Conservation (phyloP, 2,888 invertebrate genomes). For the Conistra vaccinii region DNA sequence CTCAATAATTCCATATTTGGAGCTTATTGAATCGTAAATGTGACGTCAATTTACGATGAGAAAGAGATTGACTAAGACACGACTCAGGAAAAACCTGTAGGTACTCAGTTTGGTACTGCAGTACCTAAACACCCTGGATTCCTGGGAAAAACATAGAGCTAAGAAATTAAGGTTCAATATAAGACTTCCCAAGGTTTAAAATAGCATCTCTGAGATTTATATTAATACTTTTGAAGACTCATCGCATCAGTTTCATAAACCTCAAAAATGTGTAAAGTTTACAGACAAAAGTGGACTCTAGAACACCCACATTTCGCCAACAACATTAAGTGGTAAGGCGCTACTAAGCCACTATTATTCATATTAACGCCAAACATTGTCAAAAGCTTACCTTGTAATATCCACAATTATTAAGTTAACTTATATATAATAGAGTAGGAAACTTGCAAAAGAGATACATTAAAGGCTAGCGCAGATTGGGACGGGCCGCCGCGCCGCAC, state of each 20-base stretch:
- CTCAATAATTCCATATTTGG: neutral
- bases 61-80: neutral
- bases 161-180: neutral
- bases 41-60: conserved; percentile 12
- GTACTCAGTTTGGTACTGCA: neutral
- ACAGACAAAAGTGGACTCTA: neutral
- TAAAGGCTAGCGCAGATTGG: neutral
- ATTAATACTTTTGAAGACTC: neutral
- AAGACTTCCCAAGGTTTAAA: neutral
- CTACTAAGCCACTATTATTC: conserved; percentile 36
- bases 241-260: neutral
- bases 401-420: conserved; percentile 31
- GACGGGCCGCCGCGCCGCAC: neutral
- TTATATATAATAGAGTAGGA: conserved; percentile 53
- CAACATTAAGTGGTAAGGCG: conserved; percentile 25
- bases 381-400: conserved; percentile 30
- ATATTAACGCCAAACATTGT: conserved; percentile 40
- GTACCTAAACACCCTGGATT: too few species aligned
- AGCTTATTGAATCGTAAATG: neutral
- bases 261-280: neutral
- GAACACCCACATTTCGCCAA: conserved; percentile 10
- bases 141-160: neutral
- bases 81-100: neutral
- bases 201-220: too few species aligned
- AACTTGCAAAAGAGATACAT: conserved; percentile 55